A percentile compares a stretch with the other conserved stretches of the same genome.
Conservation (phyloP, 2,113 vertebrate species). For the Microcebus lehilahytsara region DNA sequence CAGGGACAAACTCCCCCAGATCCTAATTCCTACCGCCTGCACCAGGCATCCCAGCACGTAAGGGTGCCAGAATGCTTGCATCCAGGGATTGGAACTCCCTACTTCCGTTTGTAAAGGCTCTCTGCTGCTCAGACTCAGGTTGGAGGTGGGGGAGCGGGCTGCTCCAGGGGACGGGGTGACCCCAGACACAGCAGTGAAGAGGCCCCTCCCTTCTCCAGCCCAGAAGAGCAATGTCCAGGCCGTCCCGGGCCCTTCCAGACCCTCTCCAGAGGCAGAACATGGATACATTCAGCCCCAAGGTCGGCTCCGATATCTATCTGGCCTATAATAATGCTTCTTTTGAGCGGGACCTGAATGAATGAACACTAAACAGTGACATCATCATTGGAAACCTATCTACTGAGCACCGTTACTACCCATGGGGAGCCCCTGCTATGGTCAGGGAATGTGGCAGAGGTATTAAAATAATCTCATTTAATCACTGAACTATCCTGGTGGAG, state of each 20-base stretch:
- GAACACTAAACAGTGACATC: no score
- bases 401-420: rapidly evolving
- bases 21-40: rapidly evolving
- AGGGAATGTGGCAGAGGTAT: background rate
- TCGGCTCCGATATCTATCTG: background rate
- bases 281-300: background rate
- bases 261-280: background rate
- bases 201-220: background rate
- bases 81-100: background rate
- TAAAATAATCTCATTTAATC: background rate
- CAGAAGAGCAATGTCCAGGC: background rate
- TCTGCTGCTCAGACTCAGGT: background rate
- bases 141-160: background rate
- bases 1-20: background rate
- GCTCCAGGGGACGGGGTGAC: background rate
- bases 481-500: background rate
- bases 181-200: background rate
- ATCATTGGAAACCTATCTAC: background rate
- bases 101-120: background rate
- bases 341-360: no score
- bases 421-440: background rate
- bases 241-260: background rate
- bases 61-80: rapidly evolving
- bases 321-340: background rate
- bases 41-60: rapidly evolving